phyloP scores from a whole-genome alignment of 2,797 vertebrate genomes.

The Myripristis murdjan region DNA sequence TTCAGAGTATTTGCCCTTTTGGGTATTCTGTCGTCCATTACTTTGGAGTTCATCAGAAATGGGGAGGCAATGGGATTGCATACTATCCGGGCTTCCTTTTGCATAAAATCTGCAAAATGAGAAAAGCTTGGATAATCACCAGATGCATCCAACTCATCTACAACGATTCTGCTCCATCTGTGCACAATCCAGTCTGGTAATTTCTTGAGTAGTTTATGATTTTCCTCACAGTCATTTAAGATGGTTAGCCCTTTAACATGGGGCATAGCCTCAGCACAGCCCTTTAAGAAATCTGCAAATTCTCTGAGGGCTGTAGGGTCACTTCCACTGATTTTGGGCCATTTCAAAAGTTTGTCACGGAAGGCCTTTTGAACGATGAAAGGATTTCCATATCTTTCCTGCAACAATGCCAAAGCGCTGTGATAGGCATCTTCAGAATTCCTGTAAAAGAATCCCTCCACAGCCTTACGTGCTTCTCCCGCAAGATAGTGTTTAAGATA shows the following conservation, averaged over 20 bases:
- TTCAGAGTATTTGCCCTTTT: no score
- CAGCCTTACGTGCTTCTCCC: constrained; percentile 33
- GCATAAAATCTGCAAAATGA: constrained; percentile 38
- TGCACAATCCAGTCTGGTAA: constrained; percentile 42
- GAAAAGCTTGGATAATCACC: constrained; percentile 29
- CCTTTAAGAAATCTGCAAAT: constrained; percentile 44
- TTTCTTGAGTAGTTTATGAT: constrained; percentile 46
- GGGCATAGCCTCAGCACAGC: constrained; percentile 40
- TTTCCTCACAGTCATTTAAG: constrained; percentile 48
- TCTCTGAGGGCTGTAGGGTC: constrained; percentile 27
- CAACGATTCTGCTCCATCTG: constrained; percentile 51
- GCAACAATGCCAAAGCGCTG: neutral
- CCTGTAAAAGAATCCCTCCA: constrained; percentile 45
- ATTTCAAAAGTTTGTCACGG: constrained; percentile 40
- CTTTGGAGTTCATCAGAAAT: neutral
- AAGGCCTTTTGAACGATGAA: constrained; percentile 50
- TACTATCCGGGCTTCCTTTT: constrained; percentile 30
- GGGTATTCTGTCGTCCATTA: no score
- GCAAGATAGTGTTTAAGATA: constrained; percentile 46
- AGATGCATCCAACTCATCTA: constrained; percentile 24
- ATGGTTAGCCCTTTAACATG: constrained; percentile 48
- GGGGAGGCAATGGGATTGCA: constrained; percentile 50
- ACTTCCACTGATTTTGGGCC: constrained; percentile 40
- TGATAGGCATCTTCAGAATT: constrained; percentile 30
- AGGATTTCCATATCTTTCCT: constrained; percentile 17